Evolutionary conservation across 2,797 vertebrate species (phyloP).

Genomic region (Hafferia zeledoni): DNA sequence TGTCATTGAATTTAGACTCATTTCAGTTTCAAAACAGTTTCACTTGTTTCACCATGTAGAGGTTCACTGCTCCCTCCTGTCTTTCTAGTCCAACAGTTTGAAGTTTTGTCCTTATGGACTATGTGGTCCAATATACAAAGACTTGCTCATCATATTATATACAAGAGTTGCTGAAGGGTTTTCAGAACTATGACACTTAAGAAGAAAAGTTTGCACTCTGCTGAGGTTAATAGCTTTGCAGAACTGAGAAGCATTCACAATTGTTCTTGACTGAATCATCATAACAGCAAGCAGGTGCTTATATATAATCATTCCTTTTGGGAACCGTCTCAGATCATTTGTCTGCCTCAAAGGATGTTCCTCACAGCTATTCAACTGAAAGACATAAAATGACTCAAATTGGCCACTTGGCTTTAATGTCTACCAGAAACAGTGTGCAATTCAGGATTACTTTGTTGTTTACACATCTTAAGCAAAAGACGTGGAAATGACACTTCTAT

Average conservation of each 20-base stretch:
- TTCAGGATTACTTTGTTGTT: conserved; percentile 26
- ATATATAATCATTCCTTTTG: conserved; percentile 20
- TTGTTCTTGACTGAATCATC: conserved; percentile 61
- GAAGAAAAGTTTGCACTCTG: background rate
- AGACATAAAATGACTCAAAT: conserved; percentile 41
- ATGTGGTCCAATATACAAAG: background rate
- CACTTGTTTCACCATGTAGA: background rate
- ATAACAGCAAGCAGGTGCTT: conserved; percentile 31
- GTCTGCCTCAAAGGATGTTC: conserved; percentile 2
- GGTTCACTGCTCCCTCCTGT: background rate
- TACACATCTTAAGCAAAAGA: conserved; percentile 7
- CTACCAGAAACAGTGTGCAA: background rate
- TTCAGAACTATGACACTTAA: conserved; percentile 2
- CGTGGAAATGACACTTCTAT: background rate
- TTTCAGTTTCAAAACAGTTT: background rate
- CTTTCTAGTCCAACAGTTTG: background rate
- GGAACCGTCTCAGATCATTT: background rate
- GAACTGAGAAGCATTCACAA: conserved; percentile 44
- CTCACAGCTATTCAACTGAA: conserved; percentile 11
- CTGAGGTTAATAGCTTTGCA: conserved; percentile 49
- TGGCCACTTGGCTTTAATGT: conserved; percentile 32
- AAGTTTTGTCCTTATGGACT: background rate
- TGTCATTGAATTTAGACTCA: background rate
- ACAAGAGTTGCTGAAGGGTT: background rate
- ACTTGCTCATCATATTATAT: background rate